Conservation (phyloP, 2,113 vertebrate genomes). For the Trochalopteron elliotii region DNA sequence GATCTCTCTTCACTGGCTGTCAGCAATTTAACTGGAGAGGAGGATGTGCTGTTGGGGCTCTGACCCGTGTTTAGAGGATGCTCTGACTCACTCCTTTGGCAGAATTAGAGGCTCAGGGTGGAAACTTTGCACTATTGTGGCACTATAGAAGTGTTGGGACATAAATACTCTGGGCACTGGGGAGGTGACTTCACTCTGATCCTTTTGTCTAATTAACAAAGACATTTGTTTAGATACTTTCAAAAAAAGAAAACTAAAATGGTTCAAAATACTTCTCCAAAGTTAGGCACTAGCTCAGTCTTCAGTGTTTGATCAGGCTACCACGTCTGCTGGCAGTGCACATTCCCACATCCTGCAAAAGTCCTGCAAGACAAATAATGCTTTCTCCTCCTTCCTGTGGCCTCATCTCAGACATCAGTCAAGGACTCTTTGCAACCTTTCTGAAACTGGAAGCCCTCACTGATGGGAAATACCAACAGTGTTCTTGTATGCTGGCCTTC, state of each 20-base stretch:
- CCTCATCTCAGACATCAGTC: background rate
- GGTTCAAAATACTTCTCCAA: background rate
- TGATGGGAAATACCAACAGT: background rate
- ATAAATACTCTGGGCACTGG: background rate
- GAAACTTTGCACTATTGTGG: background rate
- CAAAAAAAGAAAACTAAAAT: background rate
- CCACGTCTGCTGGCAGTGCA: background rate
- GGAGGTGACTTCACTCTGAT: background rate
- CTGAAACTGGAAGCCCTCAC: background rate
- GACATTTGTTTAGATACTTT: background rate
- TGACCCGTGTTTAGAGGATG: background rate
- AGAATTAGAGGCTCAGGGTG: background rate
- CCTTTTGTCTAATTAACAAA: background rate
- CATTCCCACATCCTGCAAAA: background rate
- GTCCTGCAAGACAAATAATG: background rate
- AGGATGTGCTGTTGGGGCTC: background rate
- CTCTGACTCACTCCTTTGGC: background rate
- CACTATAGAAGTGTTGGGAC: background rate
- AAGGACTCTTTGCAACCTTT: background rate
- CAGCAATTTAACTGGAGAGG: background rate
- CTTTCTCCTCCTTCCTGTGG: background rate
- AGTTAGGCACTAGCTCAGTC: background rate
- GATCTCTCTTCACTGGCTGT: background rate
- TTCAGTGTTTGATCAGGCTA: background rate
- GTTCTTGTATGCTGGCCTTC: background rate